These are phyloP conservation scores for Falco naumanni DNA, from an alignment of 2,797 vertebrate genomes.

Conservation along the genomic window DNA sequence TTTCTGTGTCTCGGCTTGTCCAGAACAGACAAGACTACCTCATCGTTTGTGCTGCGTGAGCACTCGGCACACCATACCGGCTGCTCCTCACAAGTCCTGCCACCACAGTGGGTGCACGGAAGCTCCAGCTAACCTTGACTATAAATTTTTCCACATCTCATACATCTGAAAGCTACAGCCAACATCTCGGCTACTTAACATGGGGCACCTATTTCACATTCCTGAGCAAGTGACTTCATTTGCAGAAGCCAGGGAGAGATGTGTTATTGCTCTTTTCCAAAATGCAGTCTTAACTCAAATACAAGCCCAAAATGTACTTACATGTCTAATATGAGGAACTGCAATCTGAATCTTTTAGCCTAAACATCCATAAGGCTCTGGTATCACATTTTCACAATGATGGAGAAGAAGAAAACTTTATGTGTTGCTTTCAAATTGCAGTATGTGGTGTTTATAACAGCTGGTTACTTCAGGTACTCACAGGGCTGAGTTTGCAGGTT, in stretches of 20 bases:
- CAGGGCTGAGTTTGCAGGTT: neutral
- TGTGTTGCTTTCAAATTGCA: neutral
- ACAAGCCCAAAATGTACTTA: neutral
- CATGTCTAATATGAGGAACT: neutral
- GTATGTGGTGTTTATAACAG: neutral
- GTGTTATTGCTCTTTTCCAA: neutral
- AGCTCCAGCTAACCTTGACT: neutral
- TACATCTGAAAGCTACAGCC: neutral
- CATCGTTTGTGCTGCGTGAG: neutral
- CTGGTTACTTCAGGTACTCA: neutral
- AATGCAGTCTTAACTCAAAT: neutral
- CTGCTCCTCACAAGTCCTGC: neutral
- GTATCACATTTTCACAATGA: neutral
- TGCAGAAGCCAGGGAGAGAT: neutral
- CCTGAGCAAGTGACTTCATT: neutral
- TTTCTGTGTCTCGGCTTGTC: neutral
- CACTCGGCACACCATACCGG: neutral
- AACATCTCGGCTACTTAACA: neutral
- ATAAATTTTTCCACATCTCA: neutral
- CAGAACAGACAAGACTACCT: neutral
- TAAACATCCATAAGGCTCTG: neutral
- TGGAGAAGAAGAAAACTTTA: neutral
- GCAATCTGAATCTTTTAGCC: neutral
- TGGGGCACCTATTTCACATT: neutral
- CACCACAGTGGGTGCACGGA: fast-evolving